Conservation (phyloP, 2,888 invertebrate genomes). For the Volucella inflata region DNA sequence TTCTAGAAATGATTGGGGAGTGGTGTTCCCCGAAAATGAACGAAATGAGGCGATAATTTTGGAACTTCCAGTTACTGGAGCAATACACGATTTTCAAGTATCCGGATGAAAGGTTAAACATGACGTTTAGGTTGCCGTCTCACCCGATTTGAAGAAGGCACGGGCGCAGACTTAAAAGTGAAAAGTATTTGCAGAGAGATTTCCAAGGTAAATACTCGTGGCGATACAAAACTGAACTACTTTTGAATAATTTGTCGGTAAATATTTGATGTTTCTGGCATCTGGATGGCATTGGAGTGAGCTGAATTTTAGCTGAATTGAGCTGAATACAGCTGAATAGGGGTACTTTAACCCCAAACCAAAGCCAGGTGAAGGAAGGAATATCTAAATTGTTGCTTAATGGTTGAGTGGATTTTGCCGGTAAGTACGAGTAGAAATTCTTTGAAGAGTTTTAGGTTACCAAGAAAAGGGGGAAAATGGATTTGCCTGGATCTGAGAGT, state of each 20-base stretch:
- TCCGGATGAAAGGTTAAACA: conserved; percentile 13
- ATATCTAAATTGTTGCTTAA: conserved; percentile 29
- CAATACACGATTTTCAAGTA: neutral
- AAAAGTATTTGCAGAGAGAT: conserved; percentile 57
- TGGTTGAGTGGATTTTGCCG: conserved; percentile 18
- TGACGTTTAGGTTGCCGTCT: neutral
- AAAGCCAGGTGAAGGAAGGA: conserved; percentile 11
- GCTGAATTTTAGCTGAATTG: no score
- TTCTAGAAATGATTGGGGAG: neutral
- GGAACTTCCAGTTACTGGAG: neutral
- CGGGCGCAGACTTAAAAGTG: neutral
- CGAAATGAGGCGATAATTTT: conserved; percentile 46
- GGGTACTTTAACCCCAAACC: neutral
- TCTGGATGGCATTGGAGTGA: neutral
- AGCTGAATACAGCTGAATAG: no score
- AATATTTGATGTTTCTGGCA: conserved; percentile 60
- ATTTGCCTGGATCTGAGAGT: conserved; percentile 7
- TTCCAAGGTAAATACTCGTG: conserved; percentile 48
- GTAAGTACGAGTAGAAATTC: neutral
- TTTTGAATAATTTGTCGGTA: conserved; percentile 62
- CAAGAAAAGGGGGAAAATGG: neutral
- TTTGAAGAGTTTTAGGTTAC: conserved; percentile 12
- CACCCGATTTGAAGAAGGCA: neutral
- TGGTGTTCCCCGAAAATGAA: conserved; percentile 17
- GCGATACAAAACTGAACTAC: conserved; percentile 49